Evolutionary conservation across 2,888 invertebrate species (phyloP).

Genomic region (Rotaria sp.): DNA sequence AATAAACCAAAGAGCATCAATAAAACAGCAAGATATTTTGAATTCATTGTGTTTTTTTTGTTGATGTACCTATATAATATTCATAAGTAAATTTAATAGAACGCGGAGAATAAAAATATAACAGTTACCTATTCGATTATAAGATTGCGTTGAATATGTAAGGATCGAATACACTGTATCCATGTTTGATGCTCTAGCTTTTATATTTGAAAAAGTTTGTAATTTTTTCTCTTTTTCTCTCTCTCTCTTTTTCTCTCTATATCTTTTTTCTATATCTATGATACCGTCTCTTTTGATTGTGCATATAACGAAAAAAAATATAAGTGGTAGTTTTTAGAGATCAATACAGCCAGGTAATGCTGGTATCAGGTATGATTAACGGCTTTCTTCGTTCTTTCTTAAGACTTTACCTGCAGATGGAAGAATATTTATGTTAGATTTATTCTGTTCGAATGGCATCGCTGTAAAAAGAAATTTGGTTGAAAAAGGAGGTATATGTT

Average conservation of each 20-base stretch:
- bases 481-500: not conserved
- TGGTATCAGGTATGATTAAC: not conserved
- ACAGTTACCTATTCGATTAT: not conserved
- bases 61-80: not conserved
- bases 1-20: not conserved
- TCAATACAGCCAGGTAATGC: not conserved
- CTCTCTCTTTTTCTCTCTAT: not conserved
- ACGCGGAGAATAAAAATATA: not conserved
- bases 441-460: not conserved
- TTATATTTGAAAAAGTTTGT: not conserved
- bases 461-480: not conserved
- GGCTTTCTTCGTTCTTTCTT: not conserved
- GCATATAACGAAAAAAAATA: not conserved
- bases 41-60: not conserved
- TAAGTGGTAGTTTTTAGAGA: not conserved
- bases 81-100: not conserved
- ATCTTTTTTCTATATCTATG: not conserved
- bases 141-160: not conserved
- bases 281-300: not conserved
- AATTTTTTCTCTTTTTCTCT: not conserved
- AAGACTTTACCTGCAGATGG: not conserved
- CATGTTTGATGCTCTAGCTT: not conserved
- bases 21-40: not conserved
- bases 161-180: not conserved
- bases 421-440: not conserved